Conservation (phyloP, 2,797 vertebrate species). For the Buceros bicornis region DNA sequence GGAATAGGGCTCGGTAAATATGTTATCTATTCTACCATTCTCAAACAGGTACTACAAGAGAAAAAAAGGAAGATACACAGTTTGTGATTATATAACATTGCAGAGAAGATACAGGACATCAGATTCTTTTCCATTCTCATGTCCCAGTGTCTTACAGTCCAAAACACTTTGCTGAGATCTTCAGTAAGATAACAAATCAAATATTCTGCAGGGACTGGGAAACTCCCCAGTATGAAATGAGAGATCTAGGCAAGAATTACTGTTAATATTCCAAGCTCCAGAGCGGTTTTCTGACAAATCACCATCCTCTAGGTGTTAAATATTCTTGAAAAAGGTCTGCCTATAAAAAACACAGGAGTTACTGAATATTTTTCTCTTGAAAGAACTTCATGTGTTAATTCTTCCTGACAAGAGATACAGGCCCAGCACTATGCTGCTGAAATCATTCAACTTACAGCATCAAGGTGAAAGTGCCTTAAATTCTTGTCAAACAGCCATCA, state of each 20-base stretch:
- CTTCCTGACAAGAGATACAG: neutral
- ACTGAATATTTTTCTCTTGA: neutral
- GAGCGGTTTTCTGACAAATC: neutral
- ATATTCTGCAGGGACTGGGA: neutral
- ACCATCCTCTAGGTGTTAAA: neutral
- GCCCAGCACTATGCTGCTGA: neutral
- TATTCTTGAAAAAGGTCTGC: neutral
- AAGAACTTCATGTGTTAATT: neutral
- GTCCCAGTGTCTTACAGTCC: neutral
- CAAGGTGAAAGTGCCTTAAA: neutral
- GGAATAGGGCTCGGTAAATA: slow-evolving; percentile 97
- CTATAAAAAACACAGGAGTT: neutral
- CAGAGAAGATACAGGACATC: slow-evolving; percentile 14
- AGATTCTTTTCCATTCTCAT: neutral
- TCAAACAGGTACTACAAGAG: slow-evolving; percentile 93
- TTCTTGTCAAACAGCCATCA: neutral
- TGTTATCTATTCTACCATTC: slow-evolving; percentile 97
- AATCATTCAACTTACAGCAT: neutral
- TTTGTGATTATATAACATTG: slow-evolving; percentile 42
- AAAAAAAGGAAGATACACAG: slow-evolving; percentile 42
- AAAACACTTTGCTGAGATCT: neutral
- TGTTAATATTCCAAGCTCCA: neutral
- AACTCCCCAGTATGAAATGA: neutral
- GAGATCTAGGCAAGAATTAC: neutral
- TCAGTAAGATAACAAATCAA: neutral